A percentile compares a stretch with the other conserved stretches of the same genome.
Conservation (phyloP, 2,797 vertebrate species). For the Neosilurus mollespiculum region DNA sequence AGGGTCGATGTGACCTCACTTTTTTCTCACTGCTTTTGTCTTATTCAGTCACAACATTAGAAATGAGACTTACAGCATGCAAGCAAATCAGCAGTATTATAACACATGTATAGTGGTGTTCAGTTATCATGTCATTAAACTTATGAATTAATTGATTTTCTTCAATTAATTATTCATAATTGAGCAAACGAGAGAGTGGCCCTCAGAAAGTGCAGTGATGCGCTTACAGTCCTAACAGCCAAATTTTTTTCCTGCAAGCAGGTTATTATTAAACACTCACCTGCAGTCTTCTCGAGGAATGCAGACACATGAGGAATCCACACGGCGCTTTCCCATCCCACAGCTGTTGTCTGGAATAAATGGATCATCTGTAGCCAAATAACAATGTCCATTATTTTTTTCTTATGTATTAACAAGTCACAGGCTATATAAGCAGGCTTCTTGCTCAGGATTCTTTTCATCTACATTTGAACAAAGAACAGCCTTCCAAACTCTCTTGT, state of each 20-base stretch:
- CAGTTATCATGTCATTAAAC: no score
- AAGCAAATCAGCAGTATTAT: no score
- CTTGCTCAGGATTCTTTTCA: background rate
- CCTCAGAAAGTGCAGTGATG: no score
- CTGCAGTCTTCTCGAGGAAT: constrained; percentile 76
- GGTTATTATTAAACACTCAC: constrained; percentile 64
- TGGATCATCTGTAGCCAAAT: constrained; percentile 59
- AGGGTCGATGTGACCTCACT: no score
- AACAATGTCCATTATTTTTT: background rate
- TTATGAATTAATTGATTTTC: no score
- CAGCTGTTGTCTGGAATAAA: constrained; percentile 72
- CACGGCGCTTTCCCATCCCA: constrained; percentile 71
- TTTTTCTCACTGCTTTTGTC: no score
- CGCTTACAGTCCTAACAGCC: background rate
- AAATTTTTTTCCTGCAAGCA: background rate
- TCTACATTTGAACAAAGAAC: background rate
- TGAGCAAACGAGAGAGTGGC: no score
- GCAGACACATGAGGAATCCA: constrained; percentile 77
- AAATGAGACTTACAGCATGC: no score
- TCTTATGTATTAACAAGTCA: background rate
- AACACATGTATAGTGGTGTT: no score
- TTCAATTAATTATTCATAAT: no score
- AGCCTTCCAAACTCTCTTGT: no score
- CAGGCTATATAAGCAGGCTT: background rate
- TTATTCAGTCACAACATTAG: no score